Evolutionary conservation across 92 coral and sea anemone species (phyloP).

Genomic region (Umimayanthus chanpuru): DNA sequence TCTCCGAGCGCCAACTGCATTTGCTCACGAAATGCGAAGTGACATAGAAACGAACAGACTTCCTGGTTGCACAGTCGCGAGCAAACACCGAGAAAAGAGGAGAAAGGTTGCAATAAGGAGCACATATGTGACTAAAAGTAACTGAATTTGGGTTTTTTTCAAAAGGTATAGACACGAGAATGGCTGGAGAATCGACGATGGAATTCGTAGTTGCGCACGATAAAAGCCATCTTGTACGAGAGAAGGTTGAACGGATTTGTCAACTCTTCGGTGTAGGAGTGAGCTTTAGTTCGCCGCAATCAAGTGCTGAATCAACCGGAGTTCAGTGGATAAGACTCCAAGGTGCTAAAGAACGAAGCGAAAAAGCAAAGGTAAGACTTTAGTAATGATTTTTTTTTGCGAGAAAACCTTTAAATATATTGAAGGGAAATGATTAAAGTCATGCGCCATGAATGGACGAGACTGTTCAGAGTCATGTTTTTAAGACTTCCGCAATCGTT

Average conservation of each 20-base stretch:
- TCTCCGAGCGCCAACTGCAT: not conserved
- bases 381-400: not conserved
- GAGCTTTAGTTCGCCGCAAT: conserved; percentile 35
- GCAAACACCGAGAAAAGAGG: not conserved
- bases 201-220: conserved; percentile 69
- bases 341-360: conserved; percentile 40
- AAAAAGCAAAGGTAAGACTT: conserved; percentile 50
- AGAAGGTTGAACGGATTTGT: conserved; percentile 35
- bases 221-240: conserved; percentile 48
- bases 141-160: not conserved
- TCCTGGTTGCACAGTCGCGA: conserved; percentile 37
- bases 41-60: conserved; percentile 37
- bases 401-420: not conserved
- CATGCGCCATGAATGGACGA: conserved; percentile 18
- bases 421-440: not conserved
- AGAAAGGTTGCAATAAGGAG: not conserved
- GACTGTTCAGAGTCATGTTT: not conserved
- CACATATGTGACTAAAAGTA: conserved; percentile 8
- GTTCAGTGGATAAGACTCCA: conserved; percentile 48
- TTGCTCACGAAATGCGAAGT: not conserved
- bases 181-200: conserved; percentile 24
- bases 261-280: conserved; percentile 57
- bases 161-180: not conserved
- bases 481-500: conserved; percentile 44
- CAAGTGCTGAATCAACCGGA: conserved; percentile 43